A percentile compares a stretch with the other conserved stretches of the same genome.
Conservation (phyloP, 2,888 invertebrate genomes). For the Slavum lentiscoides region DNA sequence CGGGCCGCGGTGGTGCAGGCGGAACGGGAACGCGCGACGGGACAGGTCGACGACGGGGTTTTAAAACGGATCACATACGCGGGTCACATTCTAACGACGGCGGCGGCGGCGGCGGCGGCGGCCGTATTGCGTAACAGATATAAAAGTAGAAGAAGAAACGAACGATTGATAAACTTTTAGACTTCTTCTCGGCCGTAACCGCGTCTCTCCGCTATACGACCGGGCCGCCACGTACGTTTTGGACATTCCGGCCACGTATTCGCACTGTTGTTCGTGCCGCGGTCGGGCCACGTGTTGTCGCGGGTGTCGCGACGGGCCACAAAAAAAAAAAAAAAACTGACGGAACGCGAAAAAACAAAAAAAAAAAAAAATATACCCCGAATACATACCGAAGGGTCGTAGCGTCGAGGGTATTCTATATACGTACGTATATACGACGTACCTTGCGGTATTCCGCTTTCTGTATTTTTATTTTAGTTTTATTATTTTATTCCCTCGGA, state of each 20-base stretch:
- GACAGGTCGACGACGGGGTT: background rate
- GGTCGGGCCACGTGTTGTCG: constrained; percentile 41
- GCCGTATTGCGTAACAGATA: background rate
- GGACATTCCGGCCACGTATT: constrained; percentile 51
- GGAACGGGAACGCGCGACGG: background rate
- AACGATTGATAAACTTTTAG: constrained; percentile 52
- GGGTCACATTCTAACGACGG: too few species aligned
- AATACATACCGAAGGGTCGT: too few species aligned
- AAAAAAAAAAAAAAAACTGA: background rate
- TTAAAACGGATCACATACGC: too few species aligned
- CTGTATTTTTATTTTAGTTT: constrained; percentile 1
- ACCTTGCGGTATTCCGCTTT: constrained; percentile 19
- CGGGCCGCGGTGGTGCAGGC: too few species aligned
- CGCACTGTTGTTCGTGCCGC: constrained; percentile 26
- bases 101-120: background rate
- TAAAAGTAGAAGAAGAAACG: background rate
- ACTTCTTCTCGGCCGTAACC: background rate
- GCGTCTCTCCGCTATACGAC: background rate
- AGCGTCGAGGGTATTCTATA: background rate
- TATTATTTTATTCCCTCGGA: constrained; percentile 49
- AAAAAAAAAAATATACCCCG: too few species aligned
- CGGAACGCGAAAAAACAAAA: too few species aligned
- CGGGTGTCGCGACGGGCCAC: constrained; percentile 6
- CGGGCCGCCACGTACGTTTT: constrained; percentile 2
- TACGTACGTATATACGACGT: too few species aligned